Percentiles rank a stretch among this genome's conserved stretches.
Evolutionary conservation across 2,113 vertebrate genomes (phyloP).

Genomic region (Hoplias malabaricus): DNA sequence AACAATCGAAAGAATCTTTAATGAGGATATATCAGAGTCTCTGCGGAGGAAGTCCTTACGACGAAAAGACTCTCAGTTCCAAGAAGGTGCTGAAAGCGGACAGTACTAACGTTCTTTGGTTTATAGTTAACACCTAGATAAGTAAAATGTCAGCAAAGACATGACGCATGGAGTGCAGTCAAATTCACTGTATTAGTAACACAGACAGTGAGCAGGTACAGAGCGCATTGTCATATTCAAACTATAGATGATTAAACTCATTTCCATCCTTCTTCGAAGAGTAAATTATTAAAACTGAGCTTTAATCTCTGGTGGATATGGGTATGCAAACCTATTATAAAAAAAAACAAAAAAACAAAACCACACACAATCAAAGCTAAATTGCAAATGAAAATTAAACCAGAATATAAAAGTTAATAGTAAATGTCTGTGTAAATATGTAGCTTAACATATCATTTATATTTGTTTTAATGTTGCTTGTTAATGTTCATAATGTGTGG

Average conservation of each 20-base stretch:
- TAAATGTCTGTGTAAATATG: too few species aligned
- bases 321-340: not conserved
- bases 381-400: not conserved
- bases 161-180: not conserved
- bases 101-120: not conserved
- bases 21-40: constrained; percentile 69
- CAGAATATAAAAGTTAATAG: not conserved
- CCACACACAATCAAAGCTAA: not conserved
- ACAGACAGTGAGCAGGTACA: too few species aligned
- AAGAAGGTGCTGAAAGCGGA: not conserved
- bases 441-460: too few species aligned
- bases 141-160: not conserved
- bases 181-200: not conserved
- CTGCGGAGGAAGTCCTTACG: constrained; percentile 68
- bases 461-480: too few species aligned
- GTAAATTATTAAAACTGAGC: not conserved
- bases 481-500: too few species aligned
- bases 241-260: not conserved
- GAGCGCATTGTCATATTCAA: not conserved
- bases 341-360: too few species aligned
- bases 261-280: not conserved
- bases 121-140: not conserved
- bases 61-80: constrained; percentile 63
- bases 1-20: constrained; percentile 72
- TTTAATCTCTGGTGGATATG: not conserved